Percentiles rank a stretch among this genome's conserved stretches.
These are phyloP conservation scores for Promerops cafer DNA, from an alignment of 2,113 vertebrate genomes.

Conservation along the genomic window DNA sequence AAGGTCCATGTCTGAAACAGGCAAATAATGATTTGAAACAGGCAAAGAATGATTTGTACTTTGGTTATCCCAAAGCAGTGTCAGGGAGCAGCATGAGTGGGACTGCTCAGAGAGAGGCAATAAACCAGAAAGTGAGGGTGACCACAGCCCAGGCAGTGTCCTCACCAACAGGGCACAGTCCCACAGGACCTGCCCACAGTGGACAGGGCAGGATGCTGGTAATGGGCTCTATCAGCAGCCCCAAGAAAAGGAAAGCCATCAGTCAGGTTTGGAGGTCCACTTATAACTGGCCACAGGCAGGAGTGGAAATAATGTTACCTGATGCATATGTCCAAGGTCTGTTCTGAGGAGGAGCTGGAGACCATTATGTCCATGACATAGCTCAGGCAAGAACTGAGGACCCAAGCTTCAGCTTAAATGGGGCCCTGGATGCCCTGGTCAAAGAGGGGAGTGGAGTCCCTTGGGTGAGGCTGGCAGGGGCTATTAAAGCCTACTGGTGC, in stretches of 20 bases:
- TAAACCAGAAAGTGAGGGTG: accelerated
- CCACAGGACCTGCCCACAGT: background rate
- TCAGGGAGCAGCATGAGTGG: background rate
- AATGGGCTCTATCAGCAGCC: background rate
- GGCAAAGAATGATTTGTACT: background rate
- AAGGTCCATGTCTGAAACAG: background rate
- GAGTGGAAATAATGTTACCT: background rate
- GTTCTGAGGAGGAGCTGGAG: background rate
- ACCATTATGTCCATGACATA: background rate
- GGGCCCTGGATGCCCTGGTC: background rate
- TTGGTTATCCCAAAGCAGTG: background rate
- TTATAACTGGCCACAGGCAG: background rate
- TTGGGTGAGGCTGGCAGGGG: background rate
- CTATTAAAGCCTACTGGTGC: background rate
- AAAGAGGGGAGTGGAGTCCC: background rate
- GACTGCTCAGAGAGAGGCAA: background rate
- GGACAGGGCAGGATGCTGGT: background rate
- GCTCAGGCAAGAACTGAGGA: background rate
- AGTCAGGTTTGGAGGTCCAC: background rate
- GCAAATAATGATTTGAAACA: background rate
- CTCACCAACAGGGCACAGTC: background rate
- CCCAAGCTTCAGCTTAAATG: background rate
- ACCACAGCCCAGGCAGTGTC: background rate
- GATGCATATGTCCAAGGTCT: background rate
- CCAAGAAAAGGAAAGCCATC: background rate